A percentile compares a stretch with the other conserved stretches of the same genome.
phyloP scores from a whole-genome alignment of 1,140 invertebrate genomes.

The Coelopa frigida region DNA sequence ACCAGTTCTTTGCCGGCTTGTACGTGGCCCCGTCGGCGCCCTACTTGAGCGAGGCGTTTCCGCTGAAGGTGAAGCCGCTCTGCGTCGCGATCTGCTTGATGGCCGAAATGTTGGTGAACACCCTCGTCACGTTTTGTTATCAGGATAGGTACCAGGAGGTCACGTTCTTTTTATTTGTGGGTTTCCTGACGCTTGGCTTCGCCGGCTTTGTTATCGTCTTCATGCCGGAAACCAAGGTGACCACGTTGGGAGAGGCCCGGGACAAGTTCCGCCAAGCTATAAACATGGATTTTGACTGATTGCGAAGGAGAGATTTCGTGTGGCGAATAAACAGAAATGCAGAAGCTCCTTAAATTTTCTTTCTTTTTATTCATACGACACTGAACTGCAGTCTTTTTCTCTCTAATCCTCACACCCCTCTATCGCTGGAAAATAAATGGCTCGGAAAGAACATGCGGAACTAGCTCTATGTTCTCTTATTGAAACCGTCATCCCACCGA shows the following conservation, averaged over 20 bases:
- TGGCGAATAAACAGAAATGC: no score
- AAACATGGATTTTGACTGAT: no score
- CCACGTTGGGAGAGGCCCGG: constrained; percentile 6
- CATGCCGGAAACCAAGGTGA: constrained; percentile 8
- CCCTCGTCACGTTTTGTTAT: background rate
- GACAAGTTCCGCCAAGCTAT: no score
- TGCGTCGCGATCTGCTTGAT: constrained; percentile 25
- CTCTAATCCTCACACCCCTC: no score
- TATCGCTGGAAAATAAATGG: no score
- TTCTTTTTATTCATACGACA: no score
- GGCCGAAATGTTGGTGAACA: constrained; percentile 19
- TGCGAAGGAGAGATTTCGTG: no score
- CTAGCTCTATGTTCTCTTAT: no score
- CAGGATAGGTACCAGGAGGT: background rate
- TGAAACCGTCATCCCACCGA: no score
- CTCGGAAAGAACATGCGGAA: no score
- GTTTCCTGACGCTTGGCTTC: background rate
- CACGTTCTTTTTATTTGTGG: background rate
- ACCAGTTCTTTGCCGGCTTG: constrained; percentile 34
- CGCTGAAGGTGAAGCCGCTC: constrained; percentile 22
- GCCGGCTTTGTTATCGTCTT: background rate
- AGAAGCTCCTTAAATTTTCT: no score
- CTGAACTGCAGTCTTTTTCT: no score
- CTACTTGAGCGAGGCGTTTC: constrained; percentile 32
- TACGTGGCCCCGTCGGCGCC: constrained; percentile 18